A percentile compares a stretch with the other conserved stretches of the same genome.
Conservation (phyloP, 2,797 vertebrate species). For the Hydrolagus colliei region DNA sequence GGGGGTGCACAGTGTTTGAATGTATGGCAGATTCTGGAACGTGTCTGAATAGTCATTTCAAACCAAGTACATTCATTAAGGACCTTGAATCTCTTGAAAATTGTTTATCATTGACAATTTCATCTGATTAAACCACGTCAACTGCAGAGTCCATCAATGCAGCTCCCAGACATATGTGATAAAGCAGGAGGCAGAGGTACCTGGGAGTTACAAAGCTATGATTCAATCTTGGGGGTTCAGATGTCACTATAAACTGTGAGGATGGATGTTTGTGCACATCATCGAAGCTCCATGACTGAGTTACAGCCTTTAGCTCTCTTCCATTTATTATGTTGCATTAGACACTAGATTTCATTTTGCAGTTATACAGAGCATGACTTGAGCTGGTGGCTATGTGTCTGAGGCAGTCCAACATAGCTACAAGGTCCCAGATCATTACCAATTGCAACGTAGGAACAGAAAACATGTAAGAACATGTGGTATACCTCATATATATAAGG, state of each 20-base stretch:
- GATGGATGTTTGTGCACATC: background rate
- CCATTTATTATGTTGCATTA: slow-evolving; percentile 9
- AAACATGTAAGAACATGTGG: background rate
- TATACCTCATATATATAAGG: too few species aligned
- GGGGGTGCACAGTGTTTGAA: background rate
- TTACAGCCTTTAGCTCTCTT: background rate
- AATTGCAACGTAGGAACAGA: slow-evolving; percentile 1
- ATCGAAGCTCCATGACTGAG: slow-evolving; percentile 5
- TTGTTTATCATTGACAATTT: background rate
- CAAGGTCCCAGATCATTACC: background rate
- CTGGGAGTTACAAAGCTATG: background rate
- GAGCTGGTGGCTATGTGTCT: slow-evolving; percentile 3
- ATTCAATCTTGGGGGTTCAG: background rate
- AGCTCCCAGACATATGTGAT: background rate
- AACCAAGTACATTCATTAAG: background rate
- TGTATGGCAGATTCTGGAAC: background rate
- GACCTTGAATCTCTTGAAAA: background rate
- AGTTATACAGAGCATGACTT: background rate
- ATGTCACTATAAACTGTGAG: slow-evolving; percentile 6
- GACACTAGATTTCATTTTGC: background rate
- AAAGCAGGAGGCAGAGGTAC: background rate
- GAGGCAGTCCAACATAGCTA: background rate
- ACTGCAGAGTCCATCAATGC: background rate
- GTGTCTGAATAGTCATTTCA: background rate
- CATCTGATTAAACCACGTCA: background rate